Evolutionary conservation across 2,888 invertebrate genomes (phyloP).

Genomic region (Thereva unica): DNA sequence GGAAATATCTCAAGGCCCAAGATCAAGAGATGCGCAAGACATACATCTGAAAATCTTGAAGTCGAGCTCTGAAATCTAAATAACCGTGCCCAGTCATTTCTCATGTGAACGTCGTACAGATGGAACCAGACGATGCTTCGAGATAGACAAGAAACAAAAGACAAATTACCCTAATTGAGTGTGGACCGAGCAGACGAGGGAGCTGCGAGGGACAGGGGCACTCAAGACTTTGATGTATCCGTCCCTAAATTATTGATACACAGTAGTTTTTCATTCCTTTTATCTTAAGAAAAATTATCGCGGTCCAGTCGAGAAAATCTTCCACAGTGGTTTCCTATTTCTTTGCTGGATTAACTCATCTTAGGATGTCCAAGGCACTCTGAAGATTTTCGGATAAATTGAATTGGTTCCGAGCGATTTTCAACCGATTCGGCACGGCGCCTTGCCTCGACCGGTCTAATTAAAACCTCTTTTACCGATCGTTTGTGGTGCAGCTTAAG

Average conservation of each 20-base stretch:
- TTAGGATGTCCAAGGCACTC: not conserved
- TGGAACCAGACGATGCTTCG: constrained; percentile 3
- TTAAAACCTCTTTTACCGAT: constrained; percentile 19
- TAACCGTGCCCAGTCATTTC: constrained; percentile 25
- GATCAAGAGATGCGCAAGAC: too few species aligned
- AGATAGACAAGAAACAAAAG: constrained; percentile 20
- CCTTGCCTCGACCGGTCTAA: constrained; percentile 26
- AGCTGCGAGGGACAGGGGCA: not conserved
- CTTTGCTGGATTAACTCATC: constrained; percentile 27
- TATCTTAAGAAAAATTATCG: constrained; percentile 5
- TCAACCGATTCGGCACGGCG: constrained; percentile 32
- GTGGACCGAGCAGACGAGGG: constrained; percentile 15
- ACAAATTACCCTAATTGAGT: constrained; percentile 35
- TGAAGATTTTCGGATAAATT: constrained; percentile 14
- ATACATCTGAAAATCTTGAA: too few species aligned
- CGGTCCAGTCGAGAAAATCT: constrained; percentile 13
- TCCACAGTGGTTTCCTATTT: constrained; percentile 12
- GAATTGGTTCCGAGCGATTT: constrained; percentile 35
- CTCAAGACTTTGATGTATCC: constrained; percentile 25
- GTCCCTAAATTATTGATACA: constrained; percentile 31
- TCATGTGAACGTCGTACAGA: constrained; percentile 2
- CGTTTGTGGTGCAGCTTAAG: not conserved
- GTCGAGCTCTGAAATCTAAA: constrained; percentile 3
- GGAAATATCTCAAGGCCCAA: not conserved
- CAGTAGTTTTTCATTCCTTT: constrained; percentile 9